Evolutionary conservation across 2,888 invertebrate genomes (phyloP).

Genomic region (Drosophila nr. perissopoda): DNA sequence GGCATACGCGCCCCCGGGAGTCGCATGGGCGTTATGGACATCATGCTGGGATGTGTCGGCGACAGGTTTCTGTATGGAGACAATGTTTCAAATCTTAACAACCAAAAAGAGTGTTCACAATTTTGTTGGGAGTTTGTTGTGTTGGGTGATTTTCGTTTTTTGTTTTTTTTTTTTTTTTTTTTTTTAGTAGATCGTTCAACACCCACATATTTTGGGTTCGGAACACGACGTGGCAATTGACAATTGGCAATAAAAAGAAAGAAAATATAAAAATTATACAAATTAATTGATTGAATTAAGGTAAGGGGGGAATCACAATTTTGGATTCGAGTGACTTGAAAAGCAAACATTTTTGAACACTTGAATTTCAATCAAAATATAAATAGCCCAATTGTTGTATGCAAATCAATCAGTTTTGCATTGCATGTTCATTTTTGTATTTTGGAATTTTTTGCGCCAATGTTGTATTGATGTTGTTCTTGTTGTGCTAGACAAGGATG

Average conservation of each 20-base stretch:
- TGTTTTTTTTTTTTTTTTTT: constrained; percentile 26
- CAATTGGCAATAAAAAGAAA: constrained; percentile 60
- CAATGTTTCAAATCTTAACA: constrained; percentile 83
- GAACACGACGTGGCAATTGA: constrained; percentile 41
- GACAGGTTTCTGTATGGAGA: constrained; percentile 86
- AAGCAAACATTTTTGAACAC: constrained; percentile 49
- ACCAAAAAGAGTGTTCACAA: constrained; percentile 39
- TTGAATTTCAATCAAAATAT: constrained; percentile 30
- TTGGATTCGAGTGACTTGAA: constrained; percentile 62
- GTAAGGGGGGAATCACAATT: constrained; percentile 5
- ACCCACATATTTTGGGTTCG: constrained; percentile 36
- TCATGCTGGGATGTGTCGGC: constrained; percentile 91
- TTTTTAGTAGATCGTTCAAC: constrained; percentile 5
- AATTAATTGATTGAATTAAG: constrained; percentile 43
- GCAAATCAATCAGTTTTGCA: constrained; percentile 19
- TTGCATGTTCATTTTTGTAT: not conserved
- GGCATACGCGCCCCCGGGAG: constrained; percentile 86
- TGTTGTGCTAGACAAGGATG: constrained; percentile 59
- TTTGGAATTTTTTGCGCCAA: constrained; percentile 74
- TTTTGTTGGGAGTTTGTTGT: not conserved
- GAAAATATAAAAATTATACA: constrained; percentile 63
- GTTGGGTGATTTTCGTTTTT: constrained; percentile 11
- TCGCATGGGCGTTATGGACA: constrained; percentile 88
- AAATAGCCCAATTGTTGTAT: constrained; percentile 51
- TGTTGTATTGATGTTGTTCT: constrained; percentile 8